Conservation (phyloP, 2,113 vertebrate species). For the Parus major region DNA sequence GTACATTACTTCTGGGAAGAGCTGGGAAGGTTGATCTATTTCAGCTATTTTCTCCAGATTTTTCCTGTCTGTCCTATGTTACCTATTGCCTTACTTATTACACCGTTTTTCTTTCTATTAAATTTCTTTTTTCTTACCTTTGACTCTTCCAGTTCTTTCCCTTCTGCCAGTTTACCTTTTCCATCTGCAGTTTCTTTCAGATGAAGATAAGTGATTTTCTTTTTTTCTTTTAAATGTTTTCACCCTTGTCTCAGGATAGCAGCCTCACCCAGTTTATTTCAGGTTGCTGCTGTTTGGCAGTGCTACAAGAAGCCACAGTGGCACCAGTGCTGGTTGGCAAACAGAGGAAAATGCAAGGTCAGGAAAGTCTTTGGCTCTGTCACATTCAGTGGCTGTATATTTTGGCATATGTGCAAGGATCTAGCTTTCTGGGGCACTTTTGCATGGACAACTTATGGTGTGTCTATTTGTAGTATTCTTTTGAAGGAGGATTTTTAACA, state of each 20-base stretch:
- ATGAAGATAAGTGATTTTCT: neutral
- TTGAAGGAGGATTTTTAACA: neutral
- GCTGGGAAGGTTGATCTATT: neutral
- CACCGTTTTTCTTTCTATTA: neutral
- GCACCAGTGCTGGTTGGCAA: neutral
- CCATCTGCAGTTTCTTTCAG: neutral
- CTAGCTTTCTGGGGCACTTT: neutral
- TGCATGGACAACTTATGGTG: neutral
- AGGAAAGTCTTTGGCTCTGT: neutral
- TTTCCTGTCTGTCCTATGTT: neutral
- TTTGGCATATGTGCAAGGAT: neutral
- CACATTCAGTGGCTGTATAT: neutral
- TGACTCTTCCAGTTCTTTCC: neutral
- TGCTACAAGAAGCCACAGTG: neutral
- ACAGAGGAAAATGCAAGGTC: neutral
- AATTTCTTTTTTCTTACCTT: neutral
- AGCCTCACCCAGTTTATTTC: slow-evolving; percentile 27
- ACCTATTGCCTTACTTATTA: neutral
- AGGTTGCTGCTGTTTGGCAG: slow-evolving; percentile 16
- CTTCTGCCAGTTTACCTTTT: neutral
- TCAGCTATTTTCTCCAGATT: neutral
- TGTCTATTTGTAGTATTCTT: neutral
- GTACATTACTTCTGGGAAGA: neutral
- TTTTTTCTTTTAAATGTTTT: neutral
- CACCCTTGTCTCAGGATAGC: neutral